Percentiles rank a stretch among this genome's conserved stretches.
phyloP scores from a whole-genome alignment of 2,888 invertebrate genomes.

The Poecilus cupreus region DNA sequence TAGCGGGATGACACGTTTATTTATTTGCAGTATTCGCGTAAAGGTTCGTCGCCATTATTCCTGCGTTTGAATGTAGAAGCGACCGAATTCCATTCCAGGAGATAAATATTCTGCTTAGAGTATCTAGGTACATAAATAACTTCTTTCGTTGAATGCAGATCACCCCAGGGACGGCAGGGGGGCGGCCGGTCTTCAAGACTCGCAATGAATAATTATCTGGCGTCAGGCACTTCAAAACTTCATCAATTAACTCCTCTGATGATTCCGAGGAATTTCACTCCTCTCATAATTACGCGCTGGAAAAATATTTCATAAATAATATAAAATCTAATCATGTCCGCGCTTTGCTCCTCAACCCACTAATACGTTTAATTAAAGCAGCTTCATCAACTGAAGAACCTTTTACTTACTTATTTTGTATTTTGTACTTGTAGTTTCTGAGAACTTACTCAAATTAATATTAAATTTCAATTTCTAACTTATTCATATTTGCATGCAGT shows the following conservation, averaged over 20 bases:
- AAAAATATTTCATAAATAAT: background rate
- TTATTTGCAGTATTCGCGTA: too few species aligned
- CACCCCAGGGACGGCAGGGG: background rate
- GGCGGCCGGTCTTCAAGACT: background rate
- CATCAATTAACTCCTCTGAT: constrained; percentile 38
- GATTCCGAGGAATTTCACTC: background rate
- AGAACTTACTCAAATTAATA: background rate
- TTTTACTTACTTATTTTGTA: too few species aligned
- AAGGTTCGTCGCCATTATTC: too few species aligned
- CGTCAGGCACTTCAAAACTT: constrained; percentile 30
- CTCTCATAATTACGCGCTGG: background rate
- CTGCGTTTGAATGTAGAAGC: too few species aligned
- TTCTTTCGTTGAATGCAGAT: background rate
- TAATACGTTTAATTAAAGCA: too few species aligned
- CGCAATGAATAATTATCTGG: constrained; percentile 34
- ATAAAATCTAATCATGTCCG: background rate
- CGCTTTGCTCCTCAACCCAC: background rate
- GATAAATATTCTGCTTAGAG: background rate
- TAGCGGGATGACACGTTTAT: too few species aligned
- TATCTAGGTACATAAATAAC: background rate
- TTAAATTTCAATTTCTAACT: background rate
- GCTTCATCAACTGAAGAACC: too few species aligned
- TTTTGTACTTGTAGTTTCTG: too few species aligned
- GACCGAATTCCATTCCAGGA: background rate
- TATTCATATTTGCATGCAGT: background rate